Conservation (phyloP, 1,140 invertebrate genomes). For the Paracyclopina nana region DNA sequence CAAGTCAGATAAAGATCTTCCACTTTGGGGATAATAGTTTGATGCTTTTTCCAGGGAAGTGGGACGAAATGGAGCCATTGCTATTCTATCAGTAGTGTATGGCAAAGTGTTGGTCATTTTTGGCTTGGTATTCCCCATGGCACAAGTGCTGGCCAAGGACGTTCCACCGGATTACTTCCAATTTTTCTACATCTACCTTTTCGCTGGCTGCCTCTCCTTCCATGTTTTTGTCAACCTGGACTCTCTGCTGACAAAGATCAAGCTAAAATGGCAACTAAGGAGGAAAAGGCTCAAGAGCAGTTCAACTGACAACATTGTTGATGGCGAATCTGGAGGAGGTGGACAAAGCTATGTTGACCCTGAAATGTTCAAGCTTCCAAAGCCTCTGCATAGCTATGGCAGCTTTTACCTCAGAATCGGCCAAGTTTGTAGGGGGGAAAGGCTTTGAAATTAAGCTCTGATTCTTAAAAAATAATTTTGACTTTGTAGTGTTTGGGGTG, state of each 20-base stretch:
- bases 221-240: constrained; percentile 1
- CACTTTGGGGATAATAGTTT: too few species aligned
- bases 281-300: neutral
- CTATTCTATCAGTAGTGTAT: too few species aligned
- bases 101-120: constrained; percentile 9
- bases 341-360: neutral
- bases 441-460: constrained; percentile 84
- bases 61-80: too few species aligned
- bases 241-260: neutral
- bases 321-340: neutral
- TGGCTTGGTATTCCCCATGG: constrained; percentile 11
- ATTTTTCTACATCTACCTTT: constrained; percentile 13
- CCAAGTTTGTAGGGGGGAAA: constrained; percentile 55
- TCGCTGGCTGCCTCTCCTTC: neutral
- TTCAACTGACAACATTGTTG: neutral
- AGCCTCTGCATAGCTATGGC: constrained; percentile 35
- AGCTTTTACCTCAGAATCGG: constrained; percentile 84
- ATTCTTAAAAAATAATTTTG: constrained; percentile 83
- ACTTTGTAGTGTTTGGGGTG: constrained; percentile 58
- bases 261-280: neutral
- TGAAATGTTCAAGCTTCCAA: neutral
- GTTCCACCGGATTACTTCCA: constrained; percentile 12
- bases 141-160: neutral
- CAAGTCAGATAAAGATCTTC: too few species aligned
- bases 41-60: too few species aligned